Percentiles rank a stretch among this genome's conserved stretches.
phyloP scores from a whole-genome alignment of 2,797 vertebrate species.

The Lithobates pipiens region DNA sequence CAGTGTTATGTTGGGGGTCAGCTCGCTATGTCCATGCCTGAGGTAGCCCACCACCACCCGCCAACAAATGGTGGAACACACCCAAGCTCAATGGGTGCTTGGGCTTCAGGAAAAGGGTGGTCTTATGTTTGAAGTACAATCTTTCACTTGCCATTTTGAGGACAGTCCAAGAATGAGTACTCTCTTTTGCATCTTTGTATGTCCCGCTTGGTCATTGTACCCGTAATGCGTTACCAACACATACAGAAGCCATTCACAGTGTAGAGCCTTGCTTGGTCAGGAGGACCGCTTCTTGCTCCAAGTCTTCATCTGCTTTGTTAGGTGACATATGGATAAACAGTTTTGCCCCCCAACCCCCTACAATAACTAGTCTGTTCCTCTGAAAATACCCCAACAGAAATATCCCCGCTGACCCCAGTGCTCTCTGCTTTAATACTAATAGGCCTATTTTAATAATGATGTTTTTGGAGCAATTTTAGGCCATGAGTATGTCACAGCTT shows the following conservation, averaged over 20 bases:
- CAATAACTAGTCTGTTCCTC: constrained; percentile 59
- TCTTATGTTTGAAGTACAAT: too few relatives aligned
- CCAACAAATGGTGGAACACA: too few relatives aligned
- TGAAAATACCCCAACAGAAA: constrained; percentile 51
- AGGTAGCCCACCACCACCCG: too few relatives aligned
- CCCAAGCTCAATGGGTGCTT: too few relatives aligned
- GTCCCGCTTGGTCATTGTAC: background rate
- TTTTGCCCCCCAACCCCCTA: constrained; percentile 28
- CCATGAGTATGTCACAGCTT: constrained; percentile 46
- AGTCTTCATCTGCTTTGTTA: constrained; percentile 7
- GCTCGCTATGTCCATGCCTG: too few relatives aligned
- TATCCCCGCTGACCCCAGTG: constrained; percentile 45
- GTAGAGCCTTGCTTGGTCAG: background rate
- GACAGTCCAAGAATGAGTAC: background rate
- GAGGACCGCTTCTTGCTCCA: background rate
- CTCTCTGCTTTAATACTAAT: constrained; percentile 59
- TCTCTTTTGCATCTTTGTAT: background rate
- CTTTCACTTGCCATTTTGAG: too few relatives aligned
- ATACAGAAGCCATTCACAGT: constrained; percentile 5
- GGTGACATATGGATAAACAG: constrained; percentile 55
- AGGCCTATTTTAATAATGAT: constrained; percentile 62
- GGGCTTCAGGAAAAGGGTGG: too few relatives aligned
- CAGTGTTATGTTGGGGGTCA: too few relatives aligned
- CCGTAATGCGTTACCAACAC: background rate
- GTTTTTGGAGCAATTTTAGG: constrained; percentile 60